Evolutionary conservation across 2,888 invertebrate genomes (phyloP), one percentile per base, ranked within the genome.

Genomic region (Tanaodytes sp.): DNA sequence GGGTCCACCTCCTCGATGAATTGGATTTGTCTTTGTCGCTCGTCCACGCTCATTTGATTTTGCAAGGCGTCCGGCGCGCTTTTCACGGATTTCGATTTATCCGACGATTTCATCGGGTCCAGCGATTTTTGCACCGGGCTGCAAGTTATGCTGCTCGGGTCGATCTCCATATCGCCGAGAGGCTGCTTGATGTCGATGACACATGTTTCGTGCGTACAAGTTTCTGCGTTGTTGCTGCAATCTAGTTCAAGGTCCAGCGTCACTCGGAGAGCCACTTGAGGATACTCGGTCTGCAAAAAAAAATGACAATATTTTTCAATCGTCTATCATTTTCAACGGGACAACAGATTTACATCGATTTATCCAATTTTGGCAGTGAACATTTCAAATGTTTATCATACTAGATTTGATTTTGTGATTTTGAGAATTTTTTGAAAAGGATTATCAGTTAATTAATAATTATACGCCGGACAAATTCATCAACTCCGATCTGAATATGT

Each of bases 1-100:
- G 76, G 74, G 55, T 82, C 77, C 19, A 82, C 76, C 43, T 82
- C 84, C 65, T 81, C 81, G 68, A 81, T 79, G 3, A 82, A 18
- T 6, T 65, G 61, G 9, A 76, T 73, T 43, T 79, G 79, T 15
- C 78, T 80, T 8, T 79, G 76, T 9, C 78, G 9, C 36, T 63
- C 76, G 5, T 79, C 80, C 1, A 74, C 68, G 11, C 75, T 33
- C 3, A 77, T 75, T 15, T 77, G 75, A n/a, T 75, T 75, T 39
- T 45, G 46, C 20, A 52, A 15, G n/a, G 2, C 16, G 18, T 71
- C 73, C 36, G 76, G 76, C 57, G 74, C 66, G 5, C 52, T 51
- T 15, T 73, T 70, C 2, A 66, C 12, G 1, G 54, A 37, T 5
- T 11, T 46, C 4, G 39, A 18, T 12, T 23, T 39, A n/a, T 52